phyloP scores from a whole-genome alignment of 2,797 vertebrate species.

The Schizopygopsis pylzovi region DNA sequence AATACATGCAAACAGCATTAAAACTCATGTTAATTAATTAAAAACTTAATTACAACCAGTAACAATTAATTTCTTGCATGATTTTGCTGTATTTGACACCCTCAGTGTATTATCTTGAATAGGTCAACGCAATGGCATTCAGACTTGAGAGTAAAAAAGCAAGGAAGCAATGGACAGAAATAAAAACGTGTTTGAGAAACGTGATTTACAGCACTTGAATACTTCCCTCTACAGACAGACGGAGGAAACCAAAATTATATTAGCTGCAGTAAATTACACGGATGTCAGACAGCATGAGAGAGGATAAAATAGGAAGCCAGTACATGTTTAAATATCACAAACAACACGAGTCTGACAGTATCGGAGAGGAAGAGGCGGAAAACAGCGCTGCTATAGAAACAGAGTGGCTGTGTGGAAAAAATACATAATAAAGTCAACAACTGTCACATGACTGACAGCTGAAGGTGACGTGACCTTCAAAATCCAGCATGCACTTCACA shows the following conservation, averaged over 20 bases:
- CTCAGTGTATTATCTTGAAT: not conserved
- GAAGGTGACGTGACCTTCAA: not conserved
- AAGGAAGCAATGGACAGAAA: not conserved
- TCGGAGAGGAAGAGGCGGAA: not conserved
- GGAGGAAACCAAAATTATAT: not conserved
- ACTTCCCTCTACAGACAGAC: not conserved
- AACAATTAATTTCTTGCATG: too few relatives aligned
- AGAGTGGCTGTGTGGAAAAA: not conserved
- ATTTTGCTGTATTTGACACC: not conserved
- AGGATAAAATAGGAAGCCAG: conserved; percentile 28
- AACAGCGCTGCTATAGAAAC: not conserved
- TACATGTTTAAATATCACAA: conserved; percentile 21
- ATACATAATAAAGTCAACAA: not conserved
- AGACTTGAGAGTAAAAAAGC: too few relatives aligned
- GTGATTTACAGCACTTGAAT: not conserved
- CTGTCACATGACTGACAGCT: not conserved
- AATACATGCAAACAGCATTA: not conserved
- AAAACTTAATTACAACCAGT: not conserved
- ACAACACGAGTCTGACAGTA: conserved; percentile 8
- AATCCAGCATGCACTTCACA: not conserved
- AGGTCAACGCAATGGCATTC: not conserved
- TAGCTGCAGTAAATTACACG: conserved; percentile 15
- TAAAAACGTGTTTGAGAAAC: not conserved
- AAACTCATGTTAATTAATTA: not conserved
- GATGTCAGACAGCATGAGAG: conserved; percentile 8